These are phyloP conservation scores for Macrotus californicus DNA, from an alignment of 2,113 vertebrate species.

Conservation along the genomic window DNA sequence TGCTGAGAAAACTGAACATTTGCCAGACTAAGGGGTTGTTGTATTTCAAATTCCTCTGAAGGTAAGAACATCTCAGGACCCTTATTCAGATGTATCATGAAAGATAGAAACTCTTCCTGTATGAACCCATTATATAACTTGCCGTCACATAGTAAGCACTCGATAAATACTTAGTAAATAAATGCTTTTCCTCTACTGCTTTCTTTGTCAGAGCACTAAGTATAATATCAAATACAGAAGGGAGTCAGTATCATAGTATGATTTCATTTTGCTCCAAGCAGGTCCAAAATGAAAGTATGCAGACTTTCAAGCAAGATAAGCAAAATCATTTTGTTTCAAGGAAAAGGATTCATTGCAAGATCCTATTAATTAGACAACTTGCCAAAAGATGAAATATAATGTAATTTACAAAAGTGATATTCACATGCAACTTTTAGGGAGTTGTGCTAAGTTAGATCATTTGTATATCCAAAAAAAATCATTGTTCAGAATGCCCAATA, in stretches of 20 bases:
- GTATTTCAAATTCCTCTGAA: neutral
- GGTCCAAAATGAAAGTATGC: neutral
- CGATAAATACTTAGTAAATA: neutral
- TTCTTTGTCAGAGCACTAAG: neutral
- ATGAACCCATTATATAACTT: neutral
- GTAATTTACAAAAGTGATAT: neutral
- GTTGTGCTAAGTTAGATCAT: neutral
- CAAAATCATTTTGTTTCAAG: neutral
- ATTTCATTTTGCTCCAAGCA: neutral
- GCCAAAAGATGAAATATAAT: neutral
- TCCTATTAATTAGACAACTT: neutral
- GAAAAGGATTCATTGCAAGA: neutral
- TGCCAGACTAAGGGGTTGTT: neutral
- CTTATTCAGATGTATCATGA: neutral
- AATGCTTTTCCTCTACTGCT: neutral
- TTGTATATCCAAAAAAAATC: neutral
- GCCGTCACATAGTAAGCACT: neutral
- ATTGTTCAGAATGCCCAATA: neutral
- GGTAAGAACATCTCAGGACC: neutral
- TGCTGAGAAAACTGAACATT: neutral
- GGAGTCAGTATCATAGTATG: neutral
- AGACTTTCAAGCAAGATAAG: neutral
- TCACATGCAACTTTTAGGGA: neutral
- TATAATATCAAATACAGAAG: neutral
- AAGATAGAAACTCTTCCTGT: neutral